These are phyloP conservation scores for Hypena proboscidalis DNA, from an alignment of 2,888 invertebrate species.

Conservation along the genomic window DNA sequence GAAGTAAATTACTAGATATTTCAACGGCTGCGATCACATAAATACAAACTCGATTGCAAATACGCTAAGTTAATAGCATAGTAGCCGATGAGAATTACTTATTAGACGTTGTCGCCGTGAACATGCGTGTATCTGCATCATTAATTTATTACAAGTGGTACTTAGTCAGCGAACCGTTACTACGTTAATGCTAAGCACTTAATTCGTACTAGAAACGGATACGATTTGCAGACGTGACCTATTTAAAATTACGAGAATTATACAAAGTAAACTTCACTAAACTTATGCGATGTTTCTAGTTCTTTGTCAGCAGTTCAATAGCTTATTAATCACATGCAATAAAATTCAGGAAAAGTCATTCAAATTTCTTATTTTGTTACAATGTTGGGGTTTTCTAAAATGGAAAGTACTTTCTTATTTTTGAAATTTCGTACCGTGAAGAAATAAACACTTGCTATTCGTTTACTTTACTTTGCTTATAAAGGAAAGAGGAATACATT, in stretches of 20 bases:
- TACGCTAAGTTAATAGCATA: constrained; percentile 15
- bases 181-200: constrained; percentile 31
- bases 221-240: not conserved
- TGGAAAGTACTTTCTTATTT: no score
- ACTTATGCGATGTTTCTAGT: no score
- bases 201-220: constrained; percentile 23
- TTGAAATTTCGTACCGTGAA: no score
- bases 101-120: constrained; percentile 8
- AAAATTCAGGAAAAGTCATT: no score
- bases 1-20: constrained; percentile 18
- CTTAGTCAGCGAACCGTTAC: constrained; percentile 29
- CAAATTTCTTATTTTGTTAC: no score
- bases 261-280: no score
- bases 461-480: no score
- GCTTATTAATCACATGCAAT: no score
- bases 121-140: constrained; percentile 19
- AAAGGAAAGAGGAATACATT: no score
- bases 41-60: constrained; percentile 12
- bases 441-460: no score
- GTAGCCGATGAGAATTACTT: constrained; percentile 20
- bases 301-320: no score
- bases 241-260: not conserved
- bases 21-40: constrained; percentile 7
- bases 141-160: constrained; percentile 17
- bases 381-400: no score